These are phyloP conservation scores for Pardalotus punctatus DNA, from an alignment of 2,113 vertebrate genomes.

Conservation along the genomic window DNA sequence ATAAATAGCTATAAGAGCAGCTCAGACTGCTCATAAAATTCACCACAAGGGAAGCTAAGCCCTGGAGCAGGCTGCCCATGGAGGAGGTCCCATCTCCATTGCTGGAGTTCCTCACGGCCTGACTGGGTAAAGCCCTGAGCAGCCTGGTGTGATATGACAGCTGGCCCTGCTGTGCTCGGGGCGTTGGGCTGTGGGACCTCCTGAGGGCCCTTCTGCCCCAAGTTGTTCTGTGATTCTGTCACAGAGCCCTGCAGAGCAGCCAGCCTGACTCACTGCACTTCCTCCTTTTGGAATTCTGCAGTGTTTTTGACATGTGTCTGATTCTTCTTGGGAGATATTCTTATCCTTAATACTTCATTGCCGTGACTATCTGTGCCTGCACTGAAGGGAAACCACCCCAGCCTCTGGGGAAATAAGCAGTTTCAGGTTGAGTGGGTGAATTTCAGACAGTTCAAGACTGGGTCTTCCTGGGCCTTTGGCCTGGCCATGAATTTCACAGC, in stretches of 20 bases:
- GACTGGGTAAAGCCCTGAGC: neutral
- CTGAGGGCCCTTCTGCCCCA: neutral
- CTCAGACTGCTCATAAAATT: neutral
- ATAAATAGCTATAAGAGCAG: neutral
- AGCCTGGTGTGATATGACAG: neutral
- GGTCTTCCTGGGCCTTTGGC: neutral
- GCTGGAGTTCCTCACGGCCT: neutral
- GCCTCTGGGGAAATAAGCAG: neutral
- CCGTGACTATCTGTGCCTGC: neutral
- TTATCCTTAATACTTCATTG: neutral
- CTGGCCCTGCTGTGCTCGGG: neutral
- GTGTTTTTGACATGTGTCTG: neutral
- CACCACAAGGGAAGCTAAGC: neutral
- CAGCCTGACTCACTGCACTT: neutral
- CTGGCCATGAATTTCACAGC: neutral
- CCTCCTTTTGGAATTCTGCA: neutral
- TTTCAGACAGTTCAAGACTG: neutral
- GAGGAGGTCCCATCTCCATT: accelerated
- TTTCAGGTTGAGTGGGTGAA: neutral
- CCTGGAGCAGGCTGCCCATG: neutral
- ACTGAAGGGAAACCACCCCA: neutral
- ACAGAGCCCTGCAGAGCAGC: neutral
- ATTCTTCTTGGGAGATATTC: neutral
- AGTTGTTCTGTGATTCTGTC: neutral
- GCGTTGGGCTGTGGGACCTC: neutral